phyloP scores from a whole-genome alignment of 23 tunicate species.

The Halocynthia roretzi region DNA sequence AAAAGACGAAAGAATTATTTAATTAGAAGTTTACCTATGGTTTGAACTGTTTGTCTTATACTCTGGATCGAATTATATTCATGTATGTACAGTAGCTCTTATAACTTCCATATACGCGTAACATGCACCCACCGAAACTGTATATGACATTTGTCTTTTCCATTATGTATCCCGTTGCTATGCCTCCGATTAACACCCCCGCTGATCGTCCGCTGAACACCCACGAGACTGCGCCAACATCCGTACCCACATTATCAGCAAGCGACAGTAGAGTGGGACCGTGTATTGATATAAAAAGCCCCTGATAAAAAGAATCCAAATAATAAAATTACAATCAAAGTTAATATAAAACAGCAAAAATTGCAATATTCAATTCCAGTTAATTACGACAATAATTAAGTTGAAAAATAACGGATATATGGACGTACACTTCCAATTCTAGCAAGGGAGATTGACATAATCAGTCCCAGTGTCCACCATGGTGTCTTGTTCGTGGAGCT shows the following conservation, averaged over 20 bases:
- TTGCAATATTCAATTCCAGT: not conserved
- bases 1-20: too few relatives aligned
- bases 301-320: constrained; percentile 37
- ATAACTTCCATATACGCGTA: too few relatives aligned
- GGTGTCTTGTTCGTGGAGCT: not conserved
- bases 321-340: not conserved
- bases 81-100: too few relatives aligned
- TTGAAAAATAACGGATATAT: not conserved
- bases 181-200: constrained; percentile 80
- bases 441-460: constrained; percentile 52
- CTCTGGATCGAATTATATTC: not conserved
- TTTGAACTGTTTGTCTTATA: not conserved
- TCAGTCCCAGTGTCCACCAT: constrained; percentile 24
- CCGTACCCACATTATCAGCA: constrained; percentile 61
- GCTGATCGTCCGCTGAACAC: constrained; percentile 76
- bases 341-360: not conserved
- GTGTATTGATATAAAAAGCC: constrained; percentile 88
- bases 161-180: constrained; percentile 83
- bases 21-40: too few relatives aligned
- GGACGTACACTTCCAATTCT: constrained; percentile 68
- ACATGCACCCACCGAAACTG: constrained; percentile 47
- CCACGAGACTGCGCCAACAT: constrained; percentile 81
- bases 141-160: constrained; percentile 40
- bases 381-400: not conserved
- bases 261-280: constrained; percentile 92